A percentile compares a stretch with the other conserved stretches of the same genome.
These are phyloP conservation scores for Poecilia velifera DNA, from an alignment of 2,797 vertebrate species.

Conservation along the genomic window DNA sequence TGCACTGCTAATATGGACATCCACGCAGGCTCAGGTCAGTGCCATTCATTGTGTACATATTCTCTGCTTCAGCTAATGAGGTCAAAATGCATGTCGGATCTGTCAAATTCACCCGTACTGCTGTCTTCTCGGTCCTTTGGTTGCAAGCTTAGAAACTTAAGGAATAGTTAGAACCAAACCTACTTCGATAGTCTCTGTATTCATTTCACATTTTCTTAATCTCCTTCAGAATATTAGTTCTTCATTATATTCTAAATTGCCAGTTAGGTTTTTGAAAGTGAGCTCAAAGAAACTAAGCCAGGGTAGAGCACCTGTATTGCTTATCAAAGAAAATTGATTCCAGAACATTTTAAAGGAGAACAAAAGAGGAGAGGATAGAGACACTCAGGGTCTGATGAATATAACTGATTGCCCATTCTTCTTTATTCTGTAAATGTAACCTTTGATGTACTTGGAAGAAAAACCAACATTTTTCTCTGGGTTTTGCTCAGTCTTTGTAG, in stretches of 20 bases:
- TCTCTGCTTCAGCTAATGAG: constrained; percentile 75
- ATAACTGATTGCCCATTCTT: background rate
- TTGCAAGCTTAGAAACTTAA: constrained; percentile 51
- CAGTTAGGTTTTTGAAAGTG: constrained; percentile 29
- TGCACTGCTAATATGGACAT: constrained; percentile 83
- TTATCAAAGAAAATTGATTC: constrained; percentile 28
- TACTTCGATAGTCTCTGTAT: constrained; percentile 46
- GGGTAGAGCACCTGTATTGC: constrained; percentile 23
- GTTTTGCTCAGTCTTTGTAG: background rate
- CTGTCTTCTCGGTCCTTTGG: constrained; percentile 40
- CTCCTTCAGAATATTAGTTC: constrained; percentile 18
- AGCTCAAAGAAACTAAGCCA: constrained; percentile 35
- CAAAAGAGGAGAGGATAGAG: constrained; percentile 20
- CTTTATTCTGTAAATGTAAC: constrained; percentile 7
- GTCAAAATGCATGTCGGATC: constrained; percentile 69
- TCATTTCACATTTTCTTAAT: constrained; percentile 30
- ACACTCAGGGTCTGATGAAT: constrained; percentile 6
- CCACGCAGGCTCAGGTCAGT: constrained; percentile 99
- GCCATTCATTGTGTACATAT: constrained; percentile 86
- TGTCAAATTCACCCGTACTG: constrained; percentile 34
- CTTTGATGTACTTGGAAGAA: background rate
- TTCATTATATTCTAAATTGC: constrained; percentile 50
- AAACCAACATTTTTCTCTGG: background rate
- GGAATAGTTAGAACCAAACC: constrained; percentile 45
- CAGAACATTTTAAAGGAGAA: constrained; percentile 13